Percentiles rank a stretch among this genome's conserved stretches.
phyloP scores from a whole-genome alignment of 2,113 vertebrate species.

The Brevimyrus niger region DNA sequence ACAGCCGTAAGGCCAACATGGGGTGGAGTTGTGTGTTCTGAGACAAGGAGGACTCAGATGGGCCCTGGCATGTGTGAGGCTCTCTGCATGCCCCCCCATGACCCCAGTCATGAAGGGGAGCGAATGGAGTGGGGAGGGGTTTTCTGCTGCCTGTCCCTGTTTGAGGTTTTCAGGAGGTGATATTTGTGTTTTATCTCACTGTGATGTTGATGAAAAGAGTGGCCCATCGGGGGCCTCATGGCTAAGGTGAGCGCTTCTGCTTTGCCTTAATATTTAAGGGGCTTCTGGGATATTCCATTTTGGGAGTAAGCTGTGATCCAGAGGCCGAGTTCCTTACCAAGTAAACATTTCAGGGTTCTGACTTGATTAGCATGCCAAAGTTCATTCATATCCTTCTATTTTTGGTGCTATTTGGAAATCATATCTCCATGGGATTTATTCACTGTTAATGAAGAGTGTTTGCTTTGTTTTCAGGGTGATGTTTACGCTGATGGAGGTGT shows the following conservation, averaged over 20 bases:
- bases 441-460: slow-evolving; percentile 50
- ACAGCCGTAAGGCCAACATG: not conserved
- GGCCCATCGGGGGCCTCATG: not conserved
- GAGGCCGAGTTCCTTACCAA: not conserved
- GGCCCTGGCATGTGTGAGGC: not conserved
- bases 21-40: not conserved
- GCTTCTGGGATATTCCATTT: not conserved
- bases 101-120: not conserved
- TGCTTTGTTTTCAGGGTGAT: slow-evolving; percentile 51
- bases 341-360: not conserved
- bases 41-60: not conserved
- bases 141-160: not conserved
- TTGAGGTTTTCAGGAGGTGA: not conserved
- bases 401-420: slow-evolving; percentile 30
- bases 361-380: not conserved
- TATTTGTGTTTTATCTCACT: not conserved
- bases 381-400: slow-evolving; percentile 22
- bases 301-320: not conserved
- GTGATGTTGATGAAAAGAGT: not conserved
- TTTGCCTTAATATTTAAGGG: not conserved
- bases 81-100: not conserved
- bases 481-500: slow-evolving; percentile 52
- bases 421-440: slow-evolving; percentile 45
- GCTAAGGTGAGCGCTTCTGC: not conserved
- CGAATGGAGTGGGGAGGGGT: not conserved